These are phyloP conservation scores for Turdus rufiventris DNA, from an alignment of 2,113 vertebrate species.

Conservation along the genomic window DNA sequence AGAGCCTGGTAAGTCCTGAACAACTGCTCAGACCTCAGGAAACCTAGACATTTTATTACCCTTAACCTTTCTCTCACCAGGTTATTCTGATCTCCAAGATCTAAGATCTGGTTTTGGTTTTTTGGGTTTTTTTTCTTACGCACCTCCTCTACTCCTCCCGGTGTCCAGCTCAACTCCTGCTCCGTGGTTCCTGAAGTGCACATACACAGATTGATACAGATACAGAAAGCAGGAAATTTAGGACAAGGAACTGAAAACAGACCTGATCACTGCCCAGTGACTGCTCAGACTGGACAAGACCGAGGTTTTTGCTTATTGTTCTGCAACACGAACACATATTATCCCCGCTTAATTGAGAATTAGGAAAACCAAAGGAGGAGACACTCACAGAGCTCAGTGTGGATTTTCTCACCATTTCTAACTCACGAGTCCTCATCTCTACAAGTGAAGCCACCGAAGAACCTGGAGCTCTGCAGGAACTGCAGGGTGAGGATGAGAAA, in stretches of 20 bases:
- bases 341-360: background rate
- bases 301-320: background rate
- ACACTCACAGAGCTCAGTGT: background rate
- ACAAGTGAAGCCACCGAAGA: background rate
- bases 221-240: background rate
- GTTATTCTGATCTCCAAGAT: background rate
- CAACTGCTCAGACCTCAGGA: background rate
- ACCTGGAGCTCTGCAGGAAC: background rate
- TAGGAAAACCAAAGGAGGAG: background rate
- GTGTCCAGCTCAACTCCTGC: slow-evolving; percentile 21
- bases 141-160: background rate
- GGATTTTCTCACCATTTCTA: background rate
- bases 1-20: background rate
- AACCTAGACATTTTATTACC: background rate
- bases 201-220: background rate
- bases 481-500: background rate
- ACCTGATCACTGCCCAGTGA: slow-evolving; percentile 12
- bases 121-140: background rate
- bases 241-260: slow-evolving; percentile 34
- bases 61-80: background rate
- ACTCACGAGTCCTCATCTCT: background rate
- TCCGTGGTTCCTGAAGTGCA: slow-evolving; percentile 5
- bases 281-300: slow-evolving; percentile 6
- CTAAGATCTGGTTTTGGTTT: background rate
- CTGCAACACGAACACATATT: background rate